Evolutionary conservation across 2,888 invertebrate species (phyloP), one percentile per base, ranked within the genome.

Genomic region (Allophyes oxyacanthae): DNA sequence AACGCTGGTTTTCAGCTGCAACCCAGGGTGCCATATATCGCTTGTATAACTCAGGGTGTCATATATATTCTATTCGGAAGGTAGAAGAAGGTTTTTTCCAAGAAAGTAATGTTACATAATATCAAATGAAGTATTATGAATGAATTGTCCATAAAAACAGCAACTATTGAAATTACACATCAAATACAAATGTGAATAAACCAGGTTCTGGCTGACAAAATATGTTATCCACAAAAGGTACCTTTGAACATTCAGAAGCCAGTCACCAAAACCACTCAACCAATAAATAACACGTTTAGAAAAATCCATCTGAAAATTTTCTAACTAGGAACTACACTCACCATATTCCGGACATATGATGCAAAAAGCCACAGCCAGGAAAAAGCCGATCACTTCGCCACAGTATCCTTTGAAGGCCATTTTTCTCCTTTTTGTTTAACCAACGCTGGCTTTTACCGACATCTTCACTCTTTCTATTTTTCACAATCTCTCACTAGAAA

Each of bases 301-400:
- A 34, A 30, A 37, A 55, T 43, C 25, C 10, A 6, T 53, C 26
- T 30, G 33, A 38, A 42, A 20, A 45, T n/a, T 11, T 44, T 26
- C 15, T 8, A 32, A 55, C 48, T 48, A 50, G 45, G 9, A 52
- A 55, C 56, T 51, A 48, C 20, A 88, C 92, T 91, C 75, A 94
- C 93, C 93, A 88, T 92, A 92, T 85, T 90, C 89, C 56, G 93
- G 93, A 76, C 90, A 92, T 72, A 88, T 90, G 84, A 91, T 85
- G 85, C 92, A 93, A 78, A 94, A 87, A 70, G 88, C 88, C 81
- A 90, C 88, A 67, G 93, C 91, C 79, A 94, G 85, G 82, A 92
- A 86, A 83, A 92, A 84, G 72, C 93, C 91, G 84, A 92, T 86
- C 88, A 91, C 88, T 76, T 92, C 90, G 67, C 89, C 88, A 59